Conservation (phyloP, 1,140 invertebrate species). For the Druon quercuslanigerum region DNA sequence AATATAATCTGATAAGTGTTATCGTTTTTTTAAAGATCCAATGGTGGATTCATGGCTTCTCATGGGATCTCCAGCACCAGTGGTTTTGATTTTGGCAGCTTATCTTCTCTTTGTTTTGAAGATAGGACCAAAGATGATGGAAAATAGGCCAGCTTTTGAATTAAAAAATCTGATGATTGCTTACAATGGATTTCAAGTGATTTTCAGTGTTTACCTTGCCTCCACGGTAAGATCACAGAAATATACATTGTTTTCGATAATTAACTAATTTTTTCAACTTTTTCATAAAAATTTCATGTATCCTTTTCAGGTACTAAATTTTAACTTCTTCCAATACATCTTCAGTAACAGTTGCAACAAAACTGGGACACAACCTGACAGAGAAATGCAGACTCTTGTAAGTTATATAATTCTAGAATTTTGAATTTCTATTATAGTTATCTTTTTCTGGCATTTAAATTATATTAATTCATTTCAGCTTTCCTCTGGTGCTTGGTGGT, state of each 20-base stretch:
- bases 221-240: slow-evolving; percentile 73
- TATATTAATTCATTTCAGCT: slow-evolving; percentile 52
- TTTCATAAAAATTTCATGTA: slow-evolving; percentile 30
- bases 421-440: slow-evolving; percentile 6
- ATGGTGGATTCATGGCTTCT: slow-evolving; percentile 83
- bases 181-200: slow-evolving; percentile 84
- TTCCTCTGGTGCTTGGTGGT: slow-evolving; percentile 75
- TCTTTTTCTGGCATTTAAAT: neutral
- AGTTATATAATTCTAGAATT: slow-evolving; percentile 42
- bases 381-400: slow-evolving; percentile 52
- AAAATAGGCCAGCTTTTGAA: slow-evolving; percentile 80
- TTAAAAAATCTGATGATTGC: slow-evolving; percentile 79
- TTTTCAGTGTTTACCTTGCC: slow-evolving; percentile 81
- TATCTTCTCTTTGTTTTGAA: slow-evolving; percentile 83
- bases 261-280: slow-evolving; percentile 37
- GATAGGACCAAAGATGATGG: slow-evolving; percentile 84
- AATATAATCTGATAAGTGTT: neutral
- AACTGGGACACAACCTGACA: slow-evolving; percentile 41
- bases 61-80: slow-evolving; percentile 83
- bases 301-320: slow-evolving; percentile 49
- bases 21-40: slow-evolving; percentile 70
- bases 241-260: slow-evolving; percentile 28
- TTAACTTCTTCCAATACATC: slow-evolving; percentile 45
- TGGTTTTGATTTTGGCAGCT: slow-evolving; percentile 78
- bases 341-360: slow-evolving; percentile 42